A percentile compares a stretch with the other conserved stretches of the same genome.
Evolutionary conservation across 2,797 vertebrate species (phyloP).

Genomic region (Todus mexicanus): DNA sequence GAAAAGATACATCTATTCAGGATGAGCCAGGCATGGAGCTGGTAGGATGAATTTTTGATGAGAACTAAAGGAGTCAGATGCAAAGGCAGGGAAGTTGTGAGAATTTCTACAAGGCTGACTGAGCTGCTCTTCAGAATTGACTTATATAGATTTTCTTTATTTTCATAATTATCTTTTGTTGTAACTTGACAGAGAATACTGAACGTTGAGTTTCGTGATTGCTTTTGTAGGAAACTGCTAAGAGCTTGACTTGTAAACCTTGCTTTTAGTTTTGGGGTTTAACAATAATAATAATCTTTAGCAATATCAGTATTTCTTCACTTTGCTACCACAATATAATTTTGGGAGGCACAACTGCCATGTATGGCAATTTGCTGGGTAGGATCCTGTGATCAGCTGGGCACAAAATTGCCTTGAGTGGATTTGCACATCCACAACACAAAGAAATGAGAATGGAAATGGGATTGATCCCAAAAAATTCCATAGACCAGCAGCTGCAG

Average conservation of each 20-base stretch:
- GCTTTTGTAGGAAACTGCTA: not conserved
- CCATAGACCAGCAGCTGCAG: slow-evolving; percentile 22
- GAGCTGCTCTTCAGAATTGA: not conserved
- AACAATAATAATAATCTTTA: not conserved
- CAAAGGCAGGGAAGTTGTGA: not conserved
- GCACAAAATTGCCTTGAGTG: not conserved
- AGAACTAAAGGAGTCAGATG: not conserved
- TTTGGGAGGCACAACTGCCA: fast-evolving
- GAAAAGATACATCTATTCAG: not conserved
- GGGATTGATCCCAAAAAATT: slow-evolving; percentile 20
- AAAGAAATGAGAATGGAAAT: slow-evolving; percentile 26
- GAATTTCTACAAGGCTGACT: not conserved
- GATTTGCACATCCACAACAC: not conserved
- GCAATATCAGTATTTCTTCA: not conserved
- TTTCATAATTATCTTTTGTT: not conserved
- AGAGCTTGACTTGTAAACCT: not conserved
- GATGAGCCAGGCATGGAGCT: not conserved
- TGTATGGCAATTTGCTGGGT: not conserved
- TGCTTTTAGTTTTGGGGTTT: not conserved
- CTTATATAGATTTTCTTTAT: not conserved
- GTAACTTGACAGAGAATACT: not conserved
- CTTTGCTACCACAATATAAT: not conserved
- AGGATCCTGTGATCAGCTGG: not conserved
- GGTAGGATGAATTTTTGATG: slow-evolving; percentile 11
- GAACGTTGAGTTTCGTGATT: not conserved